These are phyloP conservation scores for Mycalesis mineus DNA, from an alignment of 2,888 invertebrate genomes.

Conservation along the genomic window DNA sequence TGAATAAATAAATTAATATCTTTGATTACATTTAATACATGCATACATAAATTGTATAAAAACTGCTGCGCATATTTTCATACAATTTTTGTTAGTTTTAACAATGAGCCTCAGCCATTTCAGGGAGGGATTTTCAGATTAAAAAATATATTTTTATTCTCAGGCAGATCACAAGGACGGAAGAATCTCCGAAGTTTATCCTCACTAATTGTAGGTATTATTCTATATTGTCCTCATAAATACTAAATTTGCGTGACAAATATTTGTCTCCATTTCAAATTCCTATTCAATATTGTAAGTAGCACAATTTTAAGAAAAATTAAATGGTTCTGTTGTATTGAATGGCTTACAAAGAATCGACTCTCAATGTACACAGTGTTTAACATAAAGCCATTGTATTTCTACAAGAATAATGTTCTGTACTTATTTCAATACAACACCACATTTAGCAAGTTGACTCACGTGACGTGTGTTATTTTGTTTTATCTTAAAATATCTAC, in stretches of 20 bases:
- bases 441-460: background rate
- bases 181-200: too few species aligned
- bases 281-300: background rate
- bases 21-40: too few species aligned
- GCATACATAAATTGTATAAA: too few species aligned
- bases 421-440: background rate
- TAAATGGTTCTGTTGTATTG: background rate
- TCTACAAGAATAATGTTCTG: background rate
- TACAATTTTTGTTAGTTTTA: too few species aligned
- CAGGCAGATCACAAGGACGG: too few species aligned
- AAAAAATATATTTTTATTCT: too few species aligned
- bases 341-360: background rate
- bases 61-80: too few species aligned
- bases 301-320: background rate
- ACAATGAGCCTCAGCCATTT: too few species aligned
- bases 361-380: background rate
- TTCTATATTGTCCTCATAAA: background rate
- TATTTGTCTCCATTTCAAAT: background rate
- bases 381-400: conserved; percentile 1
- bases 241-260: background rate
- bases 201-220: too few species aligned
- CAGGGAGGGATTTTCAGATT: too few species aligned
- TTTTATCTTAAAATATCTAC: too few species aligned
- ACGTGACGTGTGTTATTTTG: background rate
- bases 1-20: too few species aligned